Conservation (phyloP, 2,113 vertebrate genomes). For the Pelusios castaneus region DNA sequence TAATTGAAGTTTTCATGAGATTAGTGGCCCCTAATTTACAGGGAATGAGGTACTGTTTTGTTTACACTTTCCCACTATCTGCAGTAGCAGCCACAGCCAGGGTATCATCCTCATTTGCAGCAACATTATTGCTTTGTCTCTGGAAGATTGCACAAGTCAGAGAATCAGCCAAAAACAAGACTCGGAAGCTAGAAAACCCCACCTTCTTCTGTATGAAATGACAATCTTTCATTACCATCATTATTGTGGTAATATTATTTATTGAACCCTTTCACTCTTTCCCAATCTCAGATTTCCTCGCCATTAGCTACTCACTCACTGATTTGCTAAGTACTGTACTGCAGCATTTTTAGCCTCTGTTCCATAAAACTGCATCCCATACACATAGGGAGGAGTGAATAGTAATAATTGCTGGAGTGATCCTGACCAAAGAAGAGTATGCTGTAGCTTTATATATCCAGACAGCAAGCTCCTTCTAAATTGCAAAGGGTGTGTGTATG, state of each 20-base stretch:
- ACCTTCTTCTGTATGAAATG: neutral
- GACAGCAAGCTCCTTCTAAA: neutral
- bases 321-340: neutral
- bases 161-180: neutral
- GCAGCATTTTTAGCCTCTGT: fast-evolving
- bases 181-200: neutral
- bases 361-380: neutral
- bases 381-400: neutral
- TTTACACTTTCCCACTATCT: neutral
- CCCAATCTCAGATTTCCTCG: fast-evolving
- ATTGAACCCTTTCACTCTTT: fast-evolving
- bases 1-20: neutral
- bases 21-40: neutral
- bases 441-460: neutral
- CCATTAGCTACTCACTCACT: neutral
- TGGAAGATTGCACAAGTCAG: neutral
- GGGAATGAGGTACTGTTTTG: neutral
- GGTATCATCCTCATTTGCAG: neutral
- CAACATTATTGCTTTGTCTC: neutral
- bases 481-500: neutral
- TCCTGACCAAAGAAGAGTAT: neutral
- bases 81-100: neutral
- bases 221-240: neutral
- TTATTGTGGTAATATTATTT: neutral
- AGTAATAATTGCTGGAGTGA: fast-evolving